Evolutionary conservation across 2,113 vertebrate genomes (phyloP).

Genomic region (Nothocercus julius): DNA sequence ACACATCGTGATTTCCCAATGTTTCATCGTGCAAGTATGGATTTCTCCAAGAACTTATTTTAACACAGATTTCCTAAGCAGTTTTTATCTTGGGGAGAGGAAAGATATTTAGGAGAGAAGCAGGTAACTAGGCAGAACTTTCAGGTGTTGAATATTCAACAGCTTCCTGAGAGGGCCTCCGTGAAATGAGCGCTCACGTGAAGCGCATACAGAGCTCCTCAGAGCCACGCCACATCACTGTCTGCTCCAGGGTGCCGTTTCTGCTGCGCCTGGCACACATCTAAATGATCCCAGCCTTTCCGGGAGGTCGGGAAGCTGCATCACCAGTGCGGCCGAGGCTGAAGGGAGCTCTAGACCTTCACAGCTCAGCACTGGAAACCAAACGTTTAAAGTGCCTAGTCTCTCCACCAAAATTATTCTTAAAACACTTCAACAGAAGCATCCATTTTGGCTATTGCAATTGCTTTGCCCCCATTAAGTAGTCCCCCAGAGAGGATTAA

Average conservation of each 20-base stretch:
- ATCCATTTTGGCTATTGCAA: rapidly evolving
- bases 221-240: rapidly evolving
- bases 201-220: not conserved
- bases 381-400: not conserved
- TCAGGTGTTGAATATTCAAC: not conserved
- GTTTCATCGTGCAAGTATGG: not conserved
- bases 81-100: not conserved
- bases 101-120: not conserved
- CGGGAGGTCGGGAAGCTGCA: not conserved
- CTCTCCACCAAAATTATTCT: not conserved
- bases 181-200: not conserved
- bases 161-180: not conserved
- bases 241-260: not conserved
- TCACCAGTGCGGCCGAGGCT: rapidly evolving
- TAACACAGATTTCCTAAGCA: not conserved
- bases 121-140: constrained; percentile 30
- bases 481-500: not conserved
- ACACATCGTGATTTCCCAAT: not conserved
- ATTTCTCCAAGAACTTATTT: constrained; percentile 25
- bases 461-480: not conserved
- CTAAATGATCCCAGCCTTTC: not conserved
- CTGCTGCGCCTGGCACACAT: not conserved
- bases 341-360: not conserved
- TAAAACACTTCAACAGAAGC: not conserved
- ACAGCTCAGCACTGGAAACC: not conserved